Evolutionary conservation across 1,140 invertebrate species (phyloP).

Genomic region (Heliothis subflexa): DNA sequence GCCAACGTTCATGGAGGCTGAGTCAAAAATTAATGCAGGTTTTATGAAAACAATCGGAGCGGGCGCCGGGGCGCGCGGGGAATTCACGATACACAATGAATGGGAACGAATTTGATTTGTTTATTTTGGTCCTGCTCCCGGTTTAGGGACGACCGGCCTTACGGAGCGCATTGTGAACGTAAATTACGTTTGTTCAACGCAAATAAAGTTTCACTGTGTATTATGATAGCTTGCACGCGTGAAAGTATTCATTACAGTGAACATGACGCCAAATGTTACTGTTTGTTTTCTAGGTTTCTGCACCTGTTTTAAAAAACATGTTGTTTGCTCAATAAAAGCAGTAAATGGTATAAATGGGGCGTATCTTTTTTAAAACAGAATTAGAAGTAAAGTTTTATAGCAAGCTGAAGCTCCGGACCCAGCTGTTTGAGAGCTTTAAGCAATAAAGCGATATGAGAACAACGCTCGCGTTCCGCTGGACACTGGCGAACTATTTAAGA

Average conservation of each 20-base stretch:
- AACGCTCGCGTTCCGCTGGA: neutral
- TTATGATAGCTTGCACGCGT: conserved; percentile 35
- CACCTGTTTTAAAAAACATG: neutral
- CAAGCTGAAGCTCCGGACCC: conserved; percentile 1
- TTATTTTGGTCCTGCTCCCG: conserved; percentile 63
- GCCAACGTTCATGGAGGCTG: conserved; percentile 39
- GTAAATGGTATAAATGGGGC: neutral
- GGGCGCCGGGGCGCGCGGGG: conserved; percentile 51
- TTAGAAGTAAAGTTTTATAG: conserved; percentile 46
- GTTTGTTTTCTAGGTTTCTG: conserved; percentile 40
- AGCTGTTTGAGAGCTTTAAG: conserved; percentile 49
- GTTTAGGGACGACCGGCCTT: conserved; percentile 56
- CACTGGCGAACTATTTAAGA: neutral
- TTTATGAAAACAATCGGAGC: conserved; percentile 61
- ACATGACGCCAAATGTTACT: conserved; percentile 25
- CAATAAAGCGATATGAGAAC: conserved; percentile 55
- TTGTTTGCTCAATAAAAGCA: neutral
- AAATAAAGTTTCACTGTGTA: conserved; percentile 46
- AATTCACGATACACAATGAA: conserved; percentile 41
- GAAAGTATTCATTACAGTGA: conserved; percentile 38
- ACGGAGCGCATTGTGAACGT: conserved; percentile 48
- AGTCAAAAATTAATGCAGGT: conserved; percentile 55
- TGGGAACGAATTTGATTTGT: conserved; percentile 63
- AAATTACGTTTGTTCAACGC: conserved; percentile 61
- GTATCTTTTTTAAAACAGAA: conserved; percentile 16